Evolutionary conservation across 1,140 invertebrate species (phyloP).

Genomic region (Zaprionus ghesquierei): DNA sequence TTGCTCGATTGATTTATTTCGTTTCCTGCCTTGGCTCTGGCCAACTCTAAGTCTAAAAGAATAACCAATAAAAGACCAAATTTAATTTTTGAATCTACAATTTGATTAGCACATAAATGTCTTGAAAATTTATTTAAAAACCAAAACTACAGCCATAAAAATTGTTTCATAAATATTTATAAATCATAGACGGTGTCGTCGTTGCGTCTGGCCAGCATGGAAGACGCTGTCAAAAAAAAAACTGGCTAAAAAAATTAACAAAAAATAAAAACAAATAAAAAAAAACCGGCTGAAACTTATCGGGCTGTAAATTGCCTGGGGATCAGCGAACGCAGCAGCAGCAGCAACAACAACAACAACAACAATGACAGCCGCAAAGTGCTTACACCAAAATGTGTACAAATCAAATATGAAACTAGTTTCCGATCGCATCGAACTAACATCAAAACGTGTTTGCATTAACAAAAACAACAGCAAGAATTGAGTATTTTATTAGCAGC

Average conservation of each 20-base stretch:
- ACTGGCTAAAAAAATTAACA: conserved; percentile 6
- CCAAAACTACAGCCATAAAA: conserved; percentile 49
- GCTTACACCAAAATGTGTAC: conserved; percentile 20
- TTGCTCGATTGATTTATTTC: conserved; percentile 19
- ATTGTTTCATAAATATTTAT: conserved; percentile 69
- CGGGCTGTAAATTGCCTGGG: conserved; percentile 52
- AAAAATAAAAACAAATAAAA: conserved; percentile 4
- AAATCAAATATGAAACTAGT: conserved; percentile 48
- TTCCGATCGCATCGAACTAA: conserved; percentile 35
- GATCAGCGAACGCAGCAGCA: conserved; percentile 20
- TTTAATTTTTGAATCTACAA: conserved; percentile 22
- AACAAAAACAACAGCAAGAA: conserved; percentile 26
- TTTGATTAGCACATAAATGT: conserved; percentile 56
- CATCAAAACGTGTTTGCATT: conserved; percentile 59
- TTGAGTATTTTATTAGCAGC: conserved; percentile 10
- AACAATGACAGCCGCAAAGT: not conserved
- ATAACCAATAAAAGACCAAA: conserved; percentile 12
- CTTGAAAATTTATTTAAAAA: conserved; percentile 20
- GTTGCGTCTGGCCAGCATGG: conserved; percentile 29
- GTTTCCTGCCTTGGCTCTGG: not conserved
- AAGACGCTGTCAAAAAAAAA: conserved; percentile 20
- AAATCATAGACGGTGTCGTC: conserved; percentile 35
- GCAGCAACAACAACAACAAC: conserved; percentile 21
- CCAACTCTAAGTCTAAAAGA: not conserved
- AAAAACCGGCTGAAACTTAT: conserved; percentile 41